Evolutionary conservation across 2,888 invertebrate species (phyloP).

Genomic region (Anodontia alba): DNA sequence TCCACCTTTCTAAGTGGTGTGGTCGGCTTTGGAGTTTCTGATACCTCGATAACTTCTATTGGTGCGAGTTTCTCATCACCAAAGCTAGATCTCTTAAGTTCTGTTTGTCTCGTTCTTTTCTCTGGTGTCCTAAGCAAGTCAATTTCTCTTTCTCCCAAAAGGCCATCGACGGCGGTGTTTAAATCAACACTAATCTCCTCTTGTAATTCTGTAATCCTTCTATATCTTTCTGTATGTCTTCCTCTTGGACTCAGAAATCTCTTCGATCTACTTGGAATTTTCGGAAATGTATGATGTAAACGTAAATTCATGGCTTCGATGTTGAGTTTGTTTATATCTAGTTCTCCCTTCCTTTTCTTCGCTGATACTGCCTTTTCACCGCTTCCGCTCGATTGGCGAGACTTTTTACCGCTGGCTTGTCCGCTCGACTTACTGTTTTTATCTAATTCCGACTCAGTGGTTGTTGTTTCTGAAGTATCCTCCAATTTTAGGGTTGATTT

Average conservation of each 20-base stretch:
- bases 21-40: background rate
- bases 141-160: constrained; percentile 39
- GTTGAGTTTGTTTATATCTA: background rate
- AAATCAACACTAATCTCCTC: constrained; percentile 25
- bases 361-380: background rate
- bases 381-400: background rate
- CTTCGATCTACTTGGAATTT: background rate
- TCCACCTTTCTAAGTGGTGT: background rate
- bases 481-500: constrained; percentile 33
- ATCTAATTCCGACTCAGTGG: constrained; percentile 28
- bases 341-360: background rate
- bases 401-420: background rate
- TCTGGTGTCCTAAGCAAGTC: constrained; percentile 6
- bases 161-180: constrained; percentile 27
- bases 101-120: background rate
- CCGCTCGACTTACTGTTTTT: constrained; percentile 6
- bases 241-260: constrained; percentile 6
- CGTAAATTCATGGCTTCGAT: background rate
- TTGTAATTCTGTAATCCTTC: background rate
- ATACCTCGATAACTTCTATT: background rate
- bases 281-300: constrained; percentile 5
- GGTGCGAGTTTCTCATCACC: background rate
- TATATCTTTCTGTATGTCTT: background rate
- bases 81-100: background rate
- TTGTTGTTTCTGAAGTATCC: constrained; percentile 47